Evolutionary conservation across 2,888 invertebrate species (phyloP), one percentile per base, ranked within the genome.

Genomic region (Eugnorisma glareosa): DNA sequence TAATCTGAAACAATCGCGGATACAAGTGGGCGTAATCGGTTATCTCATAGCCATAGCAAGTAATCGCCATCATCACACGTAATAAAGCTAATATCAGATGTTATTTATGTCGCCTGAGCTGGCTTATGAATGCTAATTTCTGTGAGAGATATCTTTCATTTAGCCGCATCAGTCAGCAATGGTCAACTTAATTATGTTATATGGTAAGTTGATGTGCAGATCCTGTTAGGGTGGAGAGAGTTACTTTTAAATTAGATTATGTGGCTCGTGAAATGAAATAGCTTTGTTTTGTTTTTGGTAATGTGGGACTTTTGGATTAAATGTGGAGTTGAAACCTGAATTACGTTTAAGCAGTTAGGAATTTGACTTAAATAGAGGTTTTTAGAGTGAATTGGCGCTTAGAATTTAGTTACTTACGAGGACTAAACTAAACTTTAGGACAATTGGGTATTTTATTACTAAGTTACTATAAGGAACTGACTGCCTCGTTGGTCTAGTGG

Each of bases 91-190:
- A 91, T 93, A 93, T 93, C 91, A 91, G 89, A 93, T 93, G 93
- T 96, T 95, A 96, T 96, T 95, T 95, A 95, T 95, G 94, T 93
- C 92, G 94, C 90, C 92, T 89, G 93, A 91, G 94, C 88, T 91
- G 90, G 93, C 93, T 95, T 94, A 94, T 96, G 95, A 96, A 96
- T 96, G 93, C 92, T 94, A 95, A 96, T 95, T 94, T 92, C 82
- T 83, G 93, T 93, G 93, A 94, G 92, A 93, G 93, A 95, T 94
- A 94, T 94, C 91, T 94, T 93, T 93, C 93, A 95, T 94, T 94
- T 93, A 91, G 89, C 89, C 87, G 89, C 92, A 93, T 94, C 93
- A 93, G 90, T 94, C 94, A 93, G 89, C 89, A 87, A 88, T 92
- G 92, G 93, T 91, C 92, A 90, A 75, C 82, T 86, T 91, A 90